Conservation (phyloP, 2,113 vertebrate species). For the Tretioscincus oriximinensis region DNA sequence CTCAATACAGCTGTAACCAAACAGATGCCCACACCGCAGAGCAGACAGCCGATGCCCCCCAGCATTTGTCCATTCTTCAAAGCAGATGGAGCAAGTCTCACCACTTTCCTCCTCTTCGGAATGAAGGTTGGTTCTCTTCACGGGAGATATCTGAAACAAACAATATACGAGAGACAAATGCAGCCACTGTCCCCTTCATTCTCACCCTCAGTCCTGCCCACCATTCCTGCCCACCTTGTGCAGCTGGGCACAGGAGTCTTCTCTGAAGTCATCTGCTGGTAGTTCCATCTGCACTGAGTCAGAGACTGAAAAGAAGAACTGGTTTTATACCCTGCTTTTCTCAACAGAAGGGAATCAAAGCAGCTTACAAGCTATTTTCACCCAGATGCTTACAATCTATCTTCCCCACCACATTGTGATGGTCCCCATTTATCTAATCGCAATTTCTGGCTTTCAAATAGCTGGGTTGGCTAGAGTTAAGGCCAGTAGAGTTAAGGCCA, state of each 20-base stretch:
- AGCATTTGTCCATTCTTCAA: slow-evolving; percentile 91
- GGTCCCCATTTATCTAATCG: too few species aligned
- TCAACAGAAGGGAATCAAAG: too few species aligned
- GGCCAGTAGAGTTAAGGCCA: too few species aligned
- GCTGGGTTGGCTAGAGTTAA: too few species aligned
- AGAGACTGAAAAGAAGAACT: slow-evolving; percentile 34
- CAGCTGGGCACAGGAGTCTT: slow-evolving; percentile 23
- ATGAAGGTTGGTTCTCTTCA: slow-evolving; percentile 16
- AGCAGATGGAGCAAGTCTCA: slow-evolving; percentile 90
- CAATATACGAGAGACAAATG: not conserved
- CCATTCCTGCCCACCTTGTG: slow-evolving; percentile 60
- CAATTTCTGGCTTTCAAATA: too few species aligned
- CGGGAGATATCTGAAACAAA: slow-evolving; percentile 37
- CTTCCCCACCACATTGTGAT: too few species aligned
- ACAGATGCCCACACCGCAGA: slow-evolving; percentile 92
- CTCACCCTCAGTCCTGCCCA: not conserved
- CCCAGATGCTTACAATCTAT: too few species aligned
- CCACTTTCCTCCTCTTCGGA: slow-evolving; percentile 83
- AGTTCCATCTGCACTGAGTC: slow-evolving; percentile 41
- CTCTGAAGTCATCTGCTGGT: slow-evolving; percentile 29
- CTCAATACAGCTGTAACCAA: slow-evolving; percentile 89
- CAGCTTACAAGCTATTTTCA: too few species aligned
- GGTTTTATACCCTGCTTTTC: too few species aligned
- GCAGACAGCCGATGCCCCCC: slow-evolving; percentile 89
- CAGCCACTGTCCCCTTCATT: not conserved